Evolutionary conservation across 2,888 invertebrate genomes (phyloP).

Genomic region (Camponotus fellah): DNA sequence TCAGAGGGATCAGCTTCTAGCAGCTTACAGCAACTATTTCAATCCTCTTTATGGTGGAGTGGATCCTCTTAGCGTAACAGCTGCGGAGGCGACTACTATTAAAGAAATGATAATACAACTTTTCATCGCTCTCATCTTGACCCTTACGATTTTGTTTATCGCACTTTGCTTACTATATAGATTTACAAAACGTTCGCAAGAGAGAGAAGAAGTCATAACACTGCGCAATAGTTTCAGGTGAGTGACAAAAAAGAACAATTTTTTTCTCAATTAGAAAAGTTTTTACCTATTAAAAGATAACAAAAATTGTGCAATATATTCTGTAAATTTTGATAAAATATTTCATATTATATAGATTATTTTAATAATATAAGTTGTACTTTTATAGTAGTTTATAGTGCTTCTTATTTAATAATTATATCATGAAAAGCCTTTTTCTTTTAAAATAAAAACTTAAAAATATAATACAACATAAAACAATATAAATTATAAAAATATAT

Average conservation of each 20-base stretch:
- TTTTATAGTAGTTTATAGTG: neutral
- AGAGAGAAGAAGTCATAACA: slow-evolving; percentile 90
- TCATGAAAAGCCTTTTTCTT: neutral
- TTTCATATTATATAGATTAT: slow-evolving; percentile 14
- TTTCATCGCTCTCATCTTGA: slow-evolving; percentile 89
- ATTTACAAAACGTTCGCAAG: slow-evolving; percentile 89
- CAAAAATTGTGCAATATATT: neutral
- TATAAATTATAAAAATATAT: neutral
- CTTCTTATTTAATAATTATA: neutral
- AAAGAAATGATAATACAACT: slow-evolving; percentile 90
- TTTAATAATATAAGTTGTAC: slow-evolving; percentile 9
- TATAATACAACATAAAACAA: neutral
- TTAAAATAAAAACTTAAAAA: neutral
- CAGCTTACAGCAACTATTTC: slow-evolving; percentile 92
- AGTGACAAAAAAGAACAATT: slow-evolving; percentile 61
- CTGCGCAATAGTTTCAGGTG: slow-evolving; percentile 90
- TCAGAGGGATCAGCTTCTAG: slow-evolving; percentile 86
- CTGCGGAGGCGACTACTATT: slow-evolving; percentile 86
- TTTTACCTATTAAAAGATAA: neutral
- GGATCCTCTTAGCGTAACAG: slow-evolving; percentile 84
- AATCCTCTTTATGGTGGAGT: slow-evolving; percentile 91
- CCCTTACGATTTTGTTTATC: slow-evolving; percentile 89
- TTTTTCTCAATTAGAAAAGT: neutral
- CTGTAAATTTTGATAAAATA: neutral
- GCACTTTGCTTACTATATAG: slow-evolving; percentile 90